phyloP scores from a whole-genome alignment of 2,113 vertebrate species.

The Rhynchomys soricoides region DNA sequence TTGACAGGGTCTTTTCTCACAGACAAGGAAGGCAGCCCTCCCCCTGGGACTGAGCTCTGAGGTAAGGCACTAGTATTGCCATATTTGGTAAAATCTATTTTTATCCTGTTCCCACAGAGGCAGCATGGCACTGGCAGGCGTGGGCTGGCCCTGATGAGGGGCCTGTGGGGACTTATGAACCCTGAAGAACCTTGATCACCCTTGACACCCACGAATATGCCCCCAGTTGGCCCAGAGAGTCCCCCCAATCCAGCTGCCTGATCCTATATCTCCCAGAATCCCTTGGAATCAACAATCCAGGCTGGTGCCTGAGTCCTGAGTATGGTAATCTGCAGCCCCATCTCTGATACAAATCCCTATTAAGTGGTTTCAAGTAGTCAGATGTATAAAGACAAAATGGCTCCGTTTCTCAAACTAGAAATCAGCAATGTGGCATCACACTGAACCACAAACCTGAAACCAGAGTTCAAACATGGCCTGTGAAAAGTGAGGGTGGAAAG shows the following conservation, averaged over 20 bases:
- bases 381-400: too few relatives aligned
- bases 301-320: fast-evolving
- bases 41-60: not conserved
- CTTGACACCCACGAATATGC: not conserved
- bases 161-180: not conserved
- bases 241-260: not conserved
- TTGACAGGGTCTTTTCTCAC: not conserved
- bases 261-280: fast-evolving
- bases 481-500: not conserved
- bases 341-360: too few relatives aligned
- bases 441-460: not conserved
- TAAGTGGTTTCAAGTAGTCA: not conserved
- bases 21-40: not conserved
- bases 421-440: fast-evolving
- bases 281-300: not conserved
- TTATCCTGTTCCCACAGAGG: not conserved
- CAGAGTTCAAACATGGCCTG: not conserved
- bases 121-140: not conserved
- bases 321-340: fast-evolving
- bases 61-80: not conserved
- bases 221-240: not conserved
- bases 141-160: conserved; percentile 45
- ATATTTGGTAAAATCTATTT: conserved; percentile 66
- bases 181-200: not conserved
- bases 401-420: not conserved